Evolutionary conservation across 1,140 invertebrate species (phyloP), one percentile per base, ranked within the genome.

Genomic region (Caerostris extrusa): DNA sequence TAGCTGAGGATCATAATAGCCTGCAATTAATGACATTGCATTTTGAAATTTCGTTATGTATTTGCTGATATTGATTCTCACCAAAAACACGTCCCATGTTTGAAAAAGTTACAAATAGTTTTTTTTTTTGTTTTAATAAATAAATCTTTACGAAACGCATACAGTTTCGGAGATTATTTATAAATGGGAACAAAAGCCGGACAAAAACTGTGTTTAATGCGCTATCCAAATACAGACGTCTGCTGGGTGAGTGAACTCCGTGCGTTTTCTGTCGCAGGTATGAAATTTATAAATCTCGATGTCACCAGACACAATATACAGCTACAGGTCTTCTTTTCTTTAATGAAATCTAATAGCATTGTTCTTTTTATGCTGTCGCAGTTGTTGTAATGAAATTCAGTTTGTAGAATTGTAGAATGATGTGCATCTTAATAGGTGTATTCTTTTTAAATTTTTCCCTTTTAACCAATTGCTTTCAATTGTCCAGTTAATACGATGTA

Each of bases 181-280:
- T 77, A 77, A 57, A 56, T 85, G 57, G 55, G 55, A 7, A 85
- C 55, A 57, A 85, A 85, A 17, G 55, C 56, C 82, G 55, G 82
- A n/a, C 82, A 85, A 19, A n/a, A 85, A 57, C 50, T 77, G 71
- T 53, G 71, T 77, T 12, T 50, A 50, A 77, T 53, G 53, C 12
- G 34, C 34, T 77, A 77, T 50, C 71, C 71, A 77, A 77, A 77
- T 77, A 77, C 71, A 77, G 71, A 77, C 71, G 71, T 77, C 71
- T 77, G 71, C 3, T 77, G 8, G 71, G 71, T 77, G 34, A 77
- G 7, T 77, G 71, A 77, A 77, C 71, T 77, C 71, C 71, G 71
- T 77, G 71, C 71, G 34, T 12, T 77, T 77, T 77, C 34, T 77
- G 71, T 77, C 71, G 53, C 71, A 12, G 34, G 19, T 50, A 50